A percentile compares a stretch with the other conserved stretches of the same genome.
Conservation (phyloP, 2,888 invertebrate species). For the Brachynemurus nebulosus region DNA sequence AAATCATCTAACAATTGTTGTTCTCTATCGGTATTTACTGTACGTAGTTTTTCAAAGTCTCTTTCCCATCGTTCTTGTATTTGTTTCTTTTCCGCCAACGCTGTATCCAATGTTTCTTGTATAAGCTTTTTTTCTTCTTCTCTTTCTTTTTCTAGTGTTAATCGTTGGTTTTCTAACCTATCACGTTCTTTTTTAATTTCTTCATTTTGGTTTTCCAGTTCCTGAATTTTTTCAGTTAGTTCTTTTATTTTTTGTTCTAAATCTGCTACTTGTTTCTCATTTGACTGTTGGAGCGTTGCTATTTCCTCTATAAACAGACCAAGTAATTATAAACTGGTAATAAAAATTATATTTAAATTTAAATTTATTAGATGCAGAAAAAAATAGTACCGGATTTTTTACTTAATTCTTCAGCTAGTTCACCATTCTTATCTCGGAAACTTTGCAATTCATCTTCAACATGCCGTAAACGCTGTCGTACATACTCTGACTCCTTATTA, state of each 20-base stretch:
- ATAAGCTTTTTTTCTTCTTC: constrained; percentile 38
- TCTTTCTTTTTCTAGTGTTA: constrained; percentile 27
- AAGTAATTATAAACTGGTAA: not conserved
- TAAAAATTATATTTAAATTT: not conserved
- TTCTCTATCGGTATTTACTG: constrained; percentile 54
- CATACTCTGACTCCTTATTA: constrained; percentile 49
- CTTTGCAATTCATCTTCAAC: constrained; percentile 46
- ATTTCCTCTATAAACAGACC: constrained; percentile 22
- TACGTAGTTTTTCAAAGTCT: constrained; percentile 53
- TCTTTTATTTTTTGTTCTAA: constrained; percentile 35
- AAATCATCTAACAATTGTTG: constrained; percentile 64
- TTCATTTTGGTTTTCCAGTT: constrained; percentile 35
- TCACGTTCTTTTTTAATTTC: constrained; percentile 35
- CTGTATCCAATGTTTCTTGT: constrained; percentile 43
- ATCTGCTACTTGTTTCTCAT: constrained; percentile 30
- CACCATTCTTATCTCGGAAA: constrained; percentile 42
- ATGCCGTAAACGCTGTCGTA: constrained; percentile 41
- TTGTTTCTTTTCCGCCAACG: constrained; percentile 42
- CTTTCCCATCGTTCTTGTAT: constrained; percentile 46
- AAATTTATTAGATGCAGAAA: not conserved
- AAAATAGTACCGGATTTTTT: constrained; percentile 38
- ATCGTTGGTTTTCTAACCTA: constrained; percentile 29
- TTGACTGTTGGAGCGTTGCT: constrained; percentile 25
- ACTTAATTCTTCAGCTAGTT: constrained; percentile 42
- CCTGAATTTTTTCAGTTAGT: constrained; percentile 34